phyloP scores from a whole-genome alignment of 2,797 vertebrate genomes.

The Lutra lutra region DNA sequence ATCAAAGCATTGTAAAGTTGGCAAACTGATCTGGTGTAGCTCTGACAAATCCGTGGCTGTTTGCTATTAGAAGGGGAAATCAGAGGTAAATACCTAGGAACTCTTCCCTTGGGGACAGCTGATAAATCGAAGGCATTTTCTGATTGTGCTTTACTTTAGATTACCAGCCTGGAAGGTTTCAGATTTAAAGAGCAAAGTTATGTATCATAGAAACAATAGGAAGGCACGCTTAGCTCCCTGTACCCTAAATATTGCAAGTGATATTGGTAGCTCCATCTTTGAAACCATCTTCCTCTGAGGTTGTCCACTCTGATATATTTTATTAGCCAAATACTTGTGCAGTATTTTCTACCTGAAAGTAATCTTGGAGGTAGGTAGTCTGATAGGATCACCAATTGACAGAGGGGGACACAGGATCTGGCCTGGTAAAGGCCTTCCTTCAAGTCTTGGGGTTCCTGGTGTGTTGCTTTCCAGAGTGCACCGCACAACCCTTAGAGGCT shows the following conservation, averaged over 20 bases:
- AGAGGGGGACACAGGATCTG: background rate
- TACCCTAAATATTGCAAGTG: background rate
- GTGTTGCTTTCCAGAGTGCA: background rate
- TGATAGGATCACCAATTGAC: background rate
- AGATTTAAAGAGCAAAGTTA: constrained; percentile 75
- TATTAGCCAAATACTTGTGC: background rate
- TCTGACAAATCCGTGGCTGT: background rate
- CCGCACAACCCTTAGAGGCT: background rate
- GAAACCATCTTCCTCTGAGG: background rate
- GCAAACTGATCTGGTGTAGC: background rate
- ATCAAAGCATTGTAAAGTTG: background rate
- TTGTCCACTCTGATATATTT: background rate
- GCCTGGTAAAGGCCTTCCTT: background rate
- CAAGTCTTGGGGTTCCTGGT: background rate
- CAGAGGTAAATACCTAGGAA: constrained; percentile 52
- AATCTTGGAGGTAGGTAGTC: background rate
- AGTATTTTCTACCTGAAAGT: background rate
- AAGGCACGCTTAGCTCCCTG: background rate
- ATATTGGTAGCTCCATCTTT: background rate
- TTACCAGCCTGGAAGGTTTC: constrained; percentile 53
- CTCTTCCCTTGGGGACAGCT: constrained; percentile 42
- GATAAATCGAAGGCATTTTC: constrained; percentile 66
- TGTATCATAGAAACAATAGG: constrained; percentile 58
- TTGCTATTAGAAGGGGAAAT: background rate
- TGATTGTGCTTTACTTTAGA: constrained; percentile 59